Percentiles rank a stretch among this genome's conserved stretches.
Conservation (phyloP, 2,113 vertebrate genomes). For the Halichoeres trimaculatus region DNA sequence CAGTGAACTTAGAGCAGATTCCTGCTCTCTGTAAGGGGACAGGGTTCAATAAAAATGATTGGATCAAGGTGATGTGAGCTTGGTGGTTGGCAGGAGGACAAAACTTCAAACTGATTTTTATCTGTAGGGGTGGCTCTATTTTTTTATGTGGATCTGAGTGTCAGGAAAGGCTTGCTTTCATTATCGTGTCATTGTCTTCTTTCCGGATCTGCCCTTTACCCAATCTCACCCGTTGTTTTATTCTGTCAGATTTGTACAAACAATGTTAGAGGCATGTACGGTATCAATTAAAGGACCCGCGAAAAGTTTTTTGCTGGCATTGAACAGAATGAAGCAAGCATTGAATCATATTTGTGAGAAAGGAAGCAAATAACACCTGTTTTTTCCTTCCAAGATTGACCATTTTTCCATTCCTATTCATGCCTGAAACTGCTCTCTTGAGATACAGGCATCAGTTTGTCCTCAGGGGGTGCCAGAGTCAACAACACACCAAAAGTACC, state of each 20-base stretch:
- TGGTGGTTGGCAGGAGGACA: conserved; percentile 49
- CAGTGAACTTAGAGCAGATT: conserved; percentile 57
- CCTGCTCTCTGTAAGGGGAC: conserved; percentile 42
- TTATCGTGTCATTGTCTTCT: conserved; percentile 13
- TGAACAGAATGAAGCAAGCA: no score
- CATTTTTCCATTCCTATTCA: no score
- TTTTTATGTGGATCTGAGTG: conserved; percentile 9
- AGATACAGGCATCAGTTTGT: not conserved
- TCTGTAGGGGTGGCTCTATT: conserved; percentile 25
- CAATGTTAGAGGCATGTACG: not conserved
- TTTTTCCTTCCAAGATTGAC: no score
- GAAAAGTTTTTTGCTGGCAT: no score
- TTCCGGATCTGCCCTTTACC: no score
- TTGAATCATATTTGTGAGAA: no score
- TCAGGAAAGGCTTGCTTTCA: conserved; percentile 29
- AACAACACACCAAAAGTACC: no score
- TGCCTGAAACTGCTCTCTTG: no score
- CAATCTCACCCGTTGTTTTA: not conserved
- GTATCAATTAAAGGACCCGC: no score
- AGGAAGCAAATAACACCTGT: no score
- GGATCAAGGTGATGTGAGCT: conserved; percentile 68
- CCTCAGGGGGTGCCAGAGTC: no score
- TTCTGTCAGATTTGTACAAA: not conserved
- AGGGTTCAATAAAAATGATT: conserved; percentile 67
- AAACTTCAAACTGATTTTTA: conserved; percentile 48